Conservation (phyloP, 2,797 vertebrate species). For the Anguilla obscura region DNA sequence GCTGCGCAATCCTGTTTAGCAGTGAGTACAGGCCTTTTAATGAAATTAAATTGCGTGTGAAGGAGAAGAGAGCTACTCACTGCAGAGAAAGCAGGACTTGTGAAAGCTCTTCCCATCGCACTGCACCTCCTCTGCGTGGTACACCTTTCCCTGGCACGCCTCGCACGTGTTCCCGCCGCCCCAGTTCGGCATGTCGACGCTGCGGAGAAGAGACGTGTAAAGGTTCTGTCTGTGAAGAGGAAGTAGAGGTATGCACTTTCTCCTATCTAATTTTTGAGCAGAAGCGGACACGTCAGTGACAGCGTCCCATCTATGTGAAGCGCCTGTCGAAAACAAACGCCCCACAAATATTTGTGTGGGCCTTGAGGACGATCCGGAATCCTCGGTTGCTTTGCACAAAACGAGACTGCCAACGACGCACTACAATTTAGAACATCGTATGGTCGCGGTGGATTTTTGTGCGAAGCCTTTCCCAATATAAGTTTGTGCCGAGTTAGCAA, state of each 20-base stretch:
- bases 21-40: no score
- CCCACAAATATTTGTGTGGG: background rate
- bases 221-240: background rate
- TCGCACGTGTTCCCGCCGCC: constrained; percentile 90
- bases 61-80: constrained; percentile 75
- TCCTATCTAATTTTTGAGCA: background rate
- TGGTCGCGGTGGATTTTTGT: background rate
- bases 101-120: constrained; percentile 92
- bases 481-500: background rate
- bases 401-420: background rate
- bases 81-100: constrained; percentile 92
- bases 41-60: no score
- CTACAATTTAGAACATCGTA: background rate
- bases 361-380: background rate
- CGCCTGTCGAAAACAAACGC: background rate
- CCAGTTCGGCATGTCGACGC: constrained; percentile 87
- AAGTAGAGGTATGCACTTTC: constrained; percentile 26
- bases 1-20: background rate
- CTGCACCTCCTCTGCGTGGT: constrained; percentile 93
- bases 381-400: background rate
- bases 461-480: background rate
- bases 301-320: constrained; percentile 16
- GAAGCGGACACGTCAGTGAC: constrained; percentile 20
- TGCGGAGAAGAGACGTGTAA: constrained; percentile 24
- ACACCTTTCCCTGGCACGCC: constrained; percentile 82